Evolutionary conservation across 2,888 invertebrate genomes (phyloP), one percentile per base, ranked within the genome.

Genomic region (Zygaena filipendulae): DNA sequence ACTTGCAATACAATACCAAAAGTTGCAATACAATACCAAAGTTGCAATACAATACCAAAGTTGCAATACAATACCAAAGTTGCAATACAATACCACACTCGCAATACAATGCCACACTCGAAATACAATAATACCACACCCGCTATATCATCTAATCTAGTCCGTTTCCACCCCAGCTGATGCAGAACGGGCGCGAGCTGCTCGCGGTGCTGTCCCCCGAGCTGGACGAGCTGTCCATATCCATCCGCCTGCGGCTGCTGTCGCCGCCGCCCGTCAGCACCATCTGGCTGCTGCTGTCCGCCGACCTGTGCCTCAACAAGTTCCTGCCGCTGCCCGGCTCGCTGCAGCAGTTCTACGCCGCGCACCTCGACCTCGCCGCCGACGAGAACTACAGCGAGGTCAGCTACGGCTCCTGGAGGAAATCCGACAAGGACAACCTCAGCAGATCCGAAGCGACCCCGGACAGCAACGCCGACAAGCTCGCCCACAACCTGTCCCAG

Each of bases 101-200:
- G n/a, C n/a, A n/a, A n/a, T n/a, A n/a, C n/a, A n/a, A n/a, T n/a
- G n/a, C n/a, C n/a, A n/a, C n/a, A n/a, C n/a, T n/a, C n/a, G n/a
- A n/a, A n/a, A n/a, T n/a, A n/a, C n/a, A n/a, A n/a, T n/a, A n/a
- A n/a, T n/a, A n/a, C n/a, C n/a, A n/a, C n/a, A n/a, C n/a, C n/a
- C n/a, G n/a, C n/a, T n/a, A n/a, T n/a, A n/a, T n/a, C n/a, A n/a
- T n/a, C n/a, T n/a, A n/a, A n/a, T n/a, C n/a, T n/a, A n/a, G n/a
- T n/a, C n/a, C n/a, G 21, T 34, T 36, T 31, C 10, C 27, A 33
- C 59, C 49, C 9, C 67, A 79, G 79, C 40, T 79, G 13, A 77
- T 79, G 79, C 79, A 77, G 33, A 79, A 77, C 16, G 79, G 79
- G 0, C 47, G 79, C 2, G 79, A 79, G 27, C 53, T 79, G 0